Conservation (phyloP, 2,888 invertebrate genomes). For the Acleris cristana region DNA sequence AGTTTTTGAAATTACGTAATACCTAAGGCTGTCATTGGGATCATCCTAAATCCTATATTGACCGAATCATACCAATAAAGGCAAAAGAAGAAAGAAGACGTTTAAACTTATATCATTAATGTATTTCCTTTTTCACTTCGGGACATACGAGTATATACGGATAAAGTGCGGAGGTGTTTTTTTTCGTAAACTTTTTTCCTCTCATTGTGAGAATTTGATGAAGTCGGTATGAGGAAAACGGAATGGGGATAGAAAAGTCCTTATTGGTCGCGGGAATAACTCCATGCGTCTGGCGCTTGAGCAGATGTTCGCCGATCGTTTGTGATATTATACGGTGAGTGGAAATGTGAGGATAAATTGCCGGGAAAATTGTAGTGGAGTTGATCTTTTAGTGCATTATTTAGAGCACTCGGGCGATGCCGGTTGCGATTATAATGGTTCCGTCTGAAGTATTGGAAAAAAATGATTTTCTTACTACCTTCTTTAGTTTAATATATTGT, state of each 20-base stretch:
- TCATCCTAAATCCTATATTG: too few relatives aligned
- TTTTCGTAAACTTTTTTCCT: slow-evolving; percentile 45
- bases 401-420: too few relatives aligned
- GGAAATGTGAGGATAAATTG: neutral
- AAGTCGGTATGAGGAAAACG: slow-evolving; percentile 47
- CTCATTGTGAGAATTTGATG: slow-evolving; percentile 51
- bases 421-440: too few relatives aligned
- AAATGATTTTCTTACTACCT: too few relatives aligned
- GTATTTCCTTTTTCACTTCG: neutral
- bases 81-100: neutral
- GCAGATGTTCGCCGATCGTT: slow-evolving; percentile 45
- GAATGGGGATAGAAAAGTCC: slow-evolving; percentile 50
- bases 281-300: slow-evolving; percentile 45
- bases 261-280: slow-evolving; percentile 50
- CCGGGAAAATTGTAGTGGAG: neutral
- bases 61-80: neutral
- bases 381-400: too few relatives aligned
- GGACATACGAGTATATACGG: slow-evolving; percentile 7
- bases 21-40: too few relatives aligned
- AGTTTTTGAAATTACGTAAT: too few relatives aligned
- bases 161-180: slow-evolving; percentile 39
- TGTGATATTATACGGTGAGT: slow-evolving; percentile 13
- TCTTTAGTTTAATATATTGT: too few relatives aligned
- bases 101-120: slow-evolving; percentile 1
- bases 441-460: too few relatives aligned